Evolutionary conservation across 1,140 invertebrate species (phyloP).

Genomic region (Danaus plexippus): DNA sequence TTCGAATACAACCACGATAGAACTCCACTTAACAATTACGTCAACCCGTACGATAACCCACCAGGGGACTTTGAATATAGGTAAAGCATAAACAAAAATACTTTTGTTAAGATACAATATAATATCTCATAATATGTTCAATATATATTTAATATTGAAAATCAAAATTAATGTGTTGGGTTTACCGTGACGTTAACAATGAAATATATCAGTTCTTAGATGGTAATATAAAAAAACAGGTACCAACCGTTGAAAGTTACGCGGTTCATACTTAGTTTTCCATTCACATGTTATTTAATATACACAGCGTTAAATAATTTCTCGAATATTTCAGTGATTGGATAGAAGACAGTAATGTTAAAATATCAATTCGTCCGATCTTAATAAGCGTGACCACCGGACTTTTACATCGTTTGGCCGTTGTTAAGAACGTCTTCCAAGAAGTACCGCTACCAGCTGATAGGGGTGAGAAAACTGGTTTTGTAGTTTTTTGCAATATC

Average conservation of each 20-base stretch:
- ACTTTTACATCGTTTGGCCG: slow-evolving; percentile 22
- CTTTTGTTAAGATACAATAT: too few species aligned
- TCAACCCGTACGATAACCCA: slow-evolving; percentile 46
- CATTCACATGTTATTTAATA: slow-evolving; percentile 3
- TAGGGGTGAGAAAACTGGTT: slow-evolving; percentile 17
- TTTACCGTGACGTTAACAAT: too few species aligned
- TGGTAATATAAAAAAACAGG: too few species aligned
- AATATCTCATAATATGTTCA: too few species aligned
- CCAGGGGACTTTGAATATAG: slow-evolving; percentile 51
- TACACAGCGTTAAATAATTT: too few species aligned
- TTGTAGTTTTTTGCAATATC: not conserved
- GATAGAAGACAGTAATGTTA: slow-evolving; percentile 35
- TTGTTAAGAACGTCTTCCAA: slow-evolving; percentile 13
- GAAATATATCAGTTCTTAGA: too few species aligned
- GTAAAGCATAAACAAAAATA: slow-evolving; percentile 20
- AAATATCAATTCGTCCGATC: slow-evolving; percentile 30
- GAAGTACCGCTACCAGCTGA: slow-evolving; percentile 24
- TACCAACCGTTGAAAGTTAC: too few species aligned
- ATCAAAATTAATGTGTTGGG: too few species aligned
- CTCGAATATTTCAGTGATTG: slow-evolving; percentile 38
- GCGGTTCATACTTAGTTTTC: not conserved
- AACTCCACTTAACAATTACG: slow-evolving; percentile 18
- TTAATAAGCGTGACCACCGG: slow-evolving; percentile 17
- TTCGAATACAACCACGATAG: slow-evolving; percentile 43
- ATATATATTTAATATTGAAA: too few species aligned